A percentile compares a stretch with the other conserved stretches of the same genome.
These are phyloP conservation scores for Echiichthys vipera DNA, from an alignment of 2,797 vertebrate species.

Conservation along the genomic window DNA sequence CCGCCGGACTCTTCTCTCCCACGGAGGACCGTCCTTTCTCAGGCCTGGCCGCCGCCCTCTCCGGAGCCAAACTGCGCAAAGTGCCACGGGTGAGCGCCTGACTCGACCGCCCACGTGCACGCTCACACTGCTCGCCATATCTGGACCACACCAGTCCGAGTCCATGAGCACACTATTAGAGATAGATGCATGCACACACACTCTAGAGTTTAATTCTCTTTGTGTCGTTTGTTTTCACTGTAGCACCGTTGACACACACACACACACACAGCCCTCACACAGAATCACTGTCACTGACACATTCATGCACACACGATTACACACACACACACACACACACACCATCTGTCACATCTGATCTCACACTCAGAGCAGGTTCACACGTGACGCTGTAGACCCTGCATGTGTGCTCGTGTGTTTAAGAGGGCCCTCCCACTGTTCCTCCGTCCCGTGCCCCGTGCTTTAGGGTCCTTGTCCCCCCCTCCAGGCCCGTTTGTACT, in stretches of 20 bases:
- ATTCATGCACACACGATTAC: constrained; percentile 6
- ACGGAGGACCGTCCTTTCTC: constrained; percentile 91
- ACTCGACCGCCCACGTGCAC: background rate
- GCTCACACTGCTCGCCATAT: background rate
- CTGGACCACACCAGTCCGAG: background rate
- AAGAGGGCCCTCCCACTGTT: too few species aligned
- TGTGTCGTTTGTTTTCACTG: too few species aligned
- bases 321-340: constrained; percentile 18
- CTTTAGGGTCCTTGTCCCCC: too few species aligned
- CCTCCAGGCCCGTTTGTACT: too few species aligned
- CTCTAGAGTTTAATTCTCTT: too few species aligned
- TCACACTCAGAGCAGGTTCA: constrained; percentile 4
- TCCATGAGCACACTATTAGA: background rate
- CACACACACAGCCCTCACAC: constrained; percentile 4
- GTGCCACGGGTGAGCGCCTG: constrained; percentile 91
- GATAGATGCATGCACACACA: background rate
- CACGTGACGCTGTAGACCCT: too few species aligned
- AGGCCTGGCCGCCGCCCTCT: constrained; percentile 94
- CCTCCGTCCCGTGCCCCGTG: too few species aligned
- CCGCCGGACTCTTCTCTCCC: constrained; percentile 87
- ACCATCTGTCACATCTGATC: constrained; percentile 47
- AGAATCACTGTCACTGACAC: background rate
- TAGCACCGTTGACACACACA: too few species aligned
- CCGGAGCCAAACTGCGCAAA: constrained; percentile 96
- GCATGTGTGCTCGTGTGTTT: too few species aligned